A percentile compares a stretch with the other conserved stretches of the same genome.
These are phyloP conservation scores for Heterodera carotae DNA, from an alignment of 1,140 invertebrate genomes.

Conservation along the genomic window DNA sequence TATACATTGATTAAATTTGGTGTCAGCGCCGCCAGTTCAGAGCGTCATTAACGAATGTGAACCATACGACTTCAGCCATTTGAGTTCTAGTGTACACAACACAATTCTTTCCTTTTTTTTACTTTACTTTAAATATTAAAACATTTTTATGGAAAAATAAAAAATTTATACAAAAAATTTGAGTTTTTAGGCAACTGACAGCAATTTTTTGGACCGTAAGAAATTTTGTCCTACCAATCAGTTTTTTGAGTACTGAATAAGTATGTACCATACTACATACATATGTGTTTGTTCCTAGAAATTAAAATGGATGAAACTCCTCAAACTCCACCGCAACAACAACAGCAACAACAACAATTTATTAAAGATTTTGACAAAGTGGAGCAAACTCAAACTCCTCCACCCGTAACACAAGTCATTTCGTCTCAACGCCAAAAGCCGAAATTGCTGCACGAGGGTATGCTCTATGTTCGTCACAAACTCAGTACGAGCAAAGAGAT, in stretches of 20 bases:
- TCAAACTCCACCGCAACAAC: too few relatives aligned
- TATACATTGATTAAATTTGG: background rate
- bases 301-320: too few relatives aligned
- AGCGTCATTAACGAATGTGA: background rate
- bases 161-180: too few relatives aligned
- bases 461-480: background rate
- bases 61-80: background rate
- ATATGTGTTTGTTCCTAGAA: too few relatives aligned
- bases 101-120: background rate
- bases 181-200: too few relatives aligned
- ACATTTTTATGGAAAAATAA: too few relatives aligned
- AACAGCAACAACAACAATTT: too few relatives aligned
- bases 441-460: conserved; percentile 1
- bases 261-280: too few relatives aligned
- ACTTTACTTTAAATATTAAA: too few relatives aligned
- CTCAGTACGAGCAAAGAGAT: conserved; percentile 9
- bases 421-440: conserved; percentile 10
- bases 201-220: too few relatives aligned
- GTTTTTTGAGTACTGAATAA: too few relatives aligned
- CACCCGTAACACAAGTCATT: background rate
- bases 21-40: background rate
- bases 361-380: background rate
- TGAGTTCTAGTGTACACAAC: background rate
- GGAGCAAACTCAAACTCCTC: background rate
- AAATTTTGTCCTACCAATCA: background rate